Evolutionary conservation across 2,888 invertebrate genomes (phyloP), one percentile per base, ranked within the genome.

Genomic region (Synanthedon myopaeformis): DNA sequence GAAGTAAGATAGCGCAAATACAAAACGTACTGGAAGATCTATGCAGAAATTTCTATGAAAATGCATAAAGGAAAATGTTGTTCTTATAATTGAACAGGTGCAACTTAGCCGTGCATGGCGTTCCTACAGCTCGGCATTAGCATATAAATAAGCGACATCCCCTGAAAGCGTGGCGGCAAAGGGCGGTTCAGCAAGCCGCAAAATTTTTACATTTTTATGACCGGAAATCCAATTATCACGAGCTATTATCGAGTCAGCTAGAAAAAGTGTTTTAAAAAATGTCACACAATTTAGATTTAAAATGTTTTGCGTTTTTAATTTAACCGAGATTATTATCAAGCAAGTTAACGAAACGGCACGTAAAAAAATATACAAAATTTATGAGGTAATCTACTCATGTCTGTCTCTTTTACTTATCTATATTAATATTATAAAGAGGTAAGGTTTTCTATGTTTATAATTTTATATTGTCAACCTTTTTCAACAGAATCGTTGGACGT

Each of bases 41-140:
- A 76, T 74, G 74, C 74, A 74, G 78, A 79, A 82, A 82, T 79
- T 74, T 79, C 68, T 69, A 78, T 82, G 79, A 81, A 84, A 85
- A 80, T 82, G 78, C 82, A 78, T 73, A 74, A 73, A 74, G 73
- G 72, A 74, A 75, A 81, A 79, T 79, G 77, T 79, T 82, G 80
- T 80, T 80, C 80, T 79, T 79, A 79, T 83, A 83, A 84, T 83
- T 82, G 82, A 72, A 79, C 82, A 84, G 82, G 78, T 83, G 82
- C 76, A 77, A 76, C 77, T 80, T 74, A 80, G 76, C 72, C 79
- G 77, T 81, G 83, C 82, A 74, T 78, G 77, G 81, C 74, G 78
- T 81, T 82, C 76, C 75, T 75, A 70, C 75, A 63, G 67, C 63
- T 63, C 63, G 61, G 66, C 70, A 87, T 86, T 87, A 80, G 78